Base-by-base conservation (phyloP, 1,140 invertebrate species). In the Penaeus vannamei region DNA sequence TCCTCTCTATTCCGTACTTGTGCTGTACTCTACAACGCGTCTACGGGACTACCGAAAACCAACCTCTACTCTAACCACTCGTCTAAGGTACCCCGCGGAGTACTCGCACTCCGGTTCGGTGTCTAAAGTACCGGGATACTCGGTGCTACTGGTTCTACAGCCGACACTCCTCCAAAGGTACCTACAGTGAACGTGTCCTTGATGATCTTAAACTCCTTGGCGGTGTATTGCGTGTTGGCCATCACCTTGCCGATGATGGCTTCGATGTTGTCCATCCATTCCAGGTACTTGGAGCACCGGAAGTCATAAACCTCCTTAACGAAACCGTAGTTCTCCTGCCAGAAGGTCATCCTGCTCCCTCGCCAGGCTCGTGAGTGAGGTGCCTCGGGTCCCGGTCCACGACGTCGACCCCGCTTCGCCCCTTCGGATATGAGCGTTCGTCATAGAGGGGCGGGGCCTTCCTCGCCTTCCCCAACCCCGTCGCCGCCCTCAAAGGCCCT, bases 251-350 rank as follows among this genome's bases (percentile, higher is more conserved):
- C 91, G 83, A 92, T 92, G 85, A 91, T 90, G 53, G 90, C 91
- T 79, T 92, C 91, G 84, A 92, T 90, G 86, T 92, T 92, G 89
- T 92, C 91, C 91, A 92, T 92, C 91, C 91, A 92, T 87, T 92
- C 91, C 53, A 91, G 85, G 85, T 91, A 91, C 84, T 92, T 92
- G 20, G 90, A 88, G 53, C 89, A 91, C 42, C 91, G 85, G 89
- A 91, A 90, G 83, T 92, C 91, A 69, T 91, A 91, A 12, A 92
- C 91, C 82, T 92, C 91, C 91, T 91, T 92, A n/a, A 92, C 91
- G 80, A 92, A 92, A 89, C 91, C 90, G 90, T 92, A 92, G 82
- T 92, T 92, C 87, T 92, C 91, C 87, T 91, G 91, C 91, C 91
- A 92, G 89, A 92, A 92, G n/a, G 90, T 91, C 91, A 92, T 92